Percentiles rank a stretch among this genome's conserved stretches.
phyloP scores from a whole-genome alignment of 2,888 invertebrate species.

The Notodonta dromedarius region DNA sequence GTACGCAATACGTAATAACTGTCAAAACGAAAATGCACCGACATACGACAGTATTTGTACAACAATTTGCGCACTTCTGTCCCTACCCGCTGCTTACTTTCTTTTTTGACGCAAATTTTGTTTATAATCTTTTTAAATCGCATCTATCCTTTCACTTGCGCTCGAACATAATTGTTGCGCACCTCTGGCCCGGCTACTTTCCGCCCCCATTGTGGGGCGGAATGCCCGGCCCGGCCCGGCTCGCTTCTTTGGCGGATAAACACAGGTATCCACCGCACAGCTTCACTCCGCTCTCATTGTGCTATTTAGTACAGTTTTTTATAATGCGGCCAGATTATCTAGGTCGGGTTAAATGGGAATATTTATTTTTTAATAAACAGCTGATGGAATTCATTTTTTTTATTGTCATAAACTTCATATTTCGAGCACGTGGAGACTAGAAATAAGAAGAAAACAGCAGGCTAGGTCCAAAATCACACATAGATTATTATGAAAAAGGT shows the following conservation, averaged over 20 bases:
- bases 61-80: too few relatives aligned
- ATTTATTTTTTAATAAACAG: neutral
- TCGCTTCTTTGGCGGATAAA: constrained; percentile 14
- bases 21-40: too few relatives aligned
- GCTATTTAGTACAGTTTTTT: constrained; percentile 13
- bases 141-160: constrained; percentile 32
- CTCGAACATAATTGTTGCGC: constrained; percentile 60
- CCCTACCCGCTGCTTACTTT: too few relatives aligned
- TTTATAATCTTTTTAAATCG: constrained; percentile 1
- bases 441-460: too few relatives aligned
- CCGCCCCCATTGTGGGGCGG: constrained; percentile 62
- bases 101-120: too few relatives aligned
- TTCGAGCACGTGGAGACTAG: too few relatives aligned
- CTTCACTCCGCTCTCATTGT: constrained; percentile 12
- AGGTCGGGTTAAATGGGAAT: constrained; percentile 6
- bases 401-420: too few relatives aligned
- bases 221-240: constrained; percentile 9
- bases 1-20: too few relatives aligned
- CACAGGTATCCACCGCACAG: constrained; percentile 8
- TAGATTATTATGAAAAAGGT: too few relatives aligned
- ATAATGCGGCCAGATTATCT: constrained; percentile 7
- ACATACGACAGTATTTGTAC: too few relatives aligned
- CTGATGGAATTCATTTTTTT: neutral
- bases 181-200: constrained; percentile 72
- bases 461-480: too few relatives aligned